These are phyloP conservation scores for Choreutis nemorana DNA, from an alignment of 2,888 invertebrate species.

Conservation along the genomic window DNA sequence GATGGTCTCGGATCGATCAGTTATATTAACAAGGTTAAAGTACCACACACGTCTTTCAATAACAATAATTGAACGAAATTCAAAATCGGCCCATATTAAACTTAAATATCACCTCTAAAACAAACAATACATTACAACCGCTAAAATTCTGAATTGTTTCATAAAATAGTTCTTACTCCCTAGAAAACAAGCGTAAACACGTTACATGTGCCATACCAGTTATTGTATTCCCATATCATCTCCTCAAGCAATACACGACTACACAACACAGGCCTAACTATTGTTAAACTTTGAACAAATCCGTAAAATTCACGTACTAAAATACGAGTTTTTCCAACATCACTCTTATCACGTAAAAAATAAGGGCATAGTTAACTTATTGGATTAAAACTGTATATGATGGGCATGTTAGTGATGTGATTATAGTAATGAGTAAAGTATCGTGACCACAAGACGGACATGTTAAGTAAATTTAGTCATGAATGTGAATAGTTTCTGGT, in stretches of 20 bases:
- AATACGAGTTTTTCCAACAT: too few relatives aligned
- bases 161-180: too few relatives aligned
- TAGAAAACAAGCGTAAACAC: too few relatives aligned
- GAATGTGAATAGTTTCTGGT: slow-evolving; percentile 55
- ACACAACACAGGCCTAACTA: slow-evolving; percentile 32
- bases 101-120: slow-evolving; percentile 39
- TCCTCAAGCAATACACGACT: slow-evolving; percentile 58
- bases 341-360: too few relatives aligned
- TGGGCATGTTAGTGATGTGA: slow-evolving; percentile 36
- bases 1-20: too few relatives aligned
- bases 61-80: too few relatives aligned
- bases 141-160: too few relatives aligned
- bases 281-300: slow-evolving; percentile 39
- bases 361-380: too few relatives aligned
- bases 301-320: slow-evolving; percentile 19
- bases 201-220: too few relatives aligned
- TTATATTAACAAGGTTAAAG: too few relatives aligned
- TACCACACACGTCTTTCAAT: too few relatives aligned
- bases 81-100: slow-evolving; percentile 25
- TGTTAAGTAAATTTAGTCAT: slow-evolving; percentile 57
- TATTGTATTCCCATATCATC: slow-evolving; percentile 32
- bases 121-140: slow-evolving; percentile 56
- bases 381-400: too few relatives aligned
- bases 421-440: slow-evolving; percentile 49
- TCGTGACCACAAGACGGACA: slow-evolving; percentile 46